phyloP scores from a whole-genome alignment of 2,888 invertebrate genomes.

The Pandemis cinnamomeana region DNA sequence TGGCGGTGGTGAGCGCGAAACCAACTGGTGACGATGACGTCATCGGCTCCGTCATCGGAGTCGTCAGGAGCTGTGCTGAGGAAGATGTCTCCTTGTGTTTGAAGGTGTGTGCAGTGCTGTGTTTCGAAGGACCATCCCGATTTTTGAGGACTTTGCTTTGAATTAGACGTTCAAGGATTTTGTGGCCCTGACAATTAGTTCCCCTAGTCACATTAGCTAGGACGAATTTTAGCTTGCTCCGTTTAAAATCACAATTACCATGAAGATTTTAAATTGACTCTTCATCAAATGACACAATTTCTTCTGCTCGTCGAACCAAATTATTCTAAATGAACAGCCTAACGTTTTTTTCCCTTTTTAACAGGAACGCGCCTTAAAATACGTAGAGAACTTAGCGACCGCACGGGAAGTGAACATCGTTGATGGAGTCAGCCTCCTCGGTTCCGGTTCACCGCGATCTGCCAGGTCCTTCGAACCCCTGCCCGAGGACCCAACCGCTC shows the following conservation, averaged over 20 bases:
- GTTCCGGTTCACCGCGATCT: conserved; percentile 81
- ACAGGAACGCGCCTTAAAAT: conserved; percentile 89
- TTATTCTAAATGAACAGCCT: not conserved
- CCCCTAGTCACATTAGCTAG: not conserved
- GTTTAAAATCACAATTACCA: not conserved
- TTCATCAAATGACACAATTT: not conserved
- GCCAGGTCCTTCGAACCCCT: conserved; percentile 86
- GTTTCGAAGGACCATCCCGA: conserved; percentile 48
- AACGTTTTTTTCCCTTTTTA: conserved; percentile 42
- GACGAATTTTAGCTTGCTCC: not conserved
- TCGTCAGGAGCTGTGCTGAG: conserved; percentile 88
- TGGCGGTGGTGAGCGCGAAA: conserved; percentile 76
- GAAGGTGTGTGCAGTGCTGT: conserved; percentile 86
- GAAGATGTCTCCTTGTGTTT: conserved; percentile 88
- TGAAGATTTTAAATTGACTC: not conserved
- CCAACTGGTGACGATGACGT: conserved; percentile 81
- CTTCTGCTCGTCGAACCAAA: not conserved
- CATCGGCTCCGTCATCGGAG: conserved; percentile 86
- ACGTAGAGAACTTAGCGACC: conserved; percentile 84
- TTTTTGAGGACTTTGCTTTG: not conserved
- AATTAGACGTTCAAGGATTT: not conserved
- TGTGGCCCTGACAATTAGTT: not conserved
- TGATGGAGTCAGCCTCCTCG: conserved; percentile 85
- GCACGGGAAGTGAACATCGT: conserved; percentile 83
- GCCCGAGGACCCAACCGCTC: conserved; percentile 88